phyloP scores from a whole-genome alignment of 2,888 invertebrate genomes.

The Drosophila fungiperda region DNA sequence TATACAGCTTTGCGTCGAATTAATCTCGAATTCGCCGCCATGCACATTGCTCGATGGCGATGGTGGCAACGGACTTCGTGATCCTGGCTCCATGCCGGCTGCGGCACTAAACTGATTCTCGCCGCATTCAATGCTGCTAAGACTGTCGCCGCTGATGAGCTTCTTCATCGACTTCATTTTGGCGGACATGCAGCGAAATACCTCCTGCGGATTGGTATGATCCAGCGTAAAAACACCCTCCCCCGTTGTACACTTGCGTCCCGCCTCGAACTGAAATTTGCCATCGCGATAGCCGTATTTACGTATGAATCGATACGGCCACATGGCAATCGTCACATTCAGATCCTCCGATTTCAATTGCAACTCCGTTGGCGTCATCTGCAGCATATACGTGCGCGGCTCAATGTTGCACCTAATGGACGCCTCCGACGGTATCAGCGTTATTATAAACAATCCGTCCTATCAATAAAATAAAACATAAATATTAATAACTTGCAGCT shows the following conservation, averaged over 20 bases:
- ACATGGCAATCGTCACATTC: constrained; percentile 88
- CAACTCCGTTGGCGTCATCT: constrained; percentile 91
- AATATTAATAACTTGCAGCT: background rate
- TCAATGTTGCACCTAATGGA: constrained; percentile 91
- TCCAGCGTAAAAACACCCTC: constrained; percentile 93
- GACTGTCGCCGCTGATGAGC: constrained; percentile 89
- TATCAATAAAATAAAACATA: constrained; percentile 15
- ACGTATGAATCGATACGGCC: constrained; percentile 94
- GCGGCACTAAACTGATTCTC: constrained; percentile 91
- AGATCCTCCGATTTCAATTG: constrained; percentile 89
- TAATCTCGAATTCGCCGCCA: constrained; percentile 81
- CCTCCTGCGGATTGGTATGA: constrained; percentile 93
- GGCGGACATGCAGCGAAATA: constrained; percentile 91
- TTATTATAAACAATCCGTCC: constrained; percentile 92
- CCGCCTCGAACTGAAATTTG: constrained; percentile 95
- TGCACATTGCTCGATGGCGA: constrained; percentile 86
- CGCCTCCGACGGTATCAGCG: constrained; percentile 91
- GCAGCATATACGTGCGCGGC: constrained; percentile 89
- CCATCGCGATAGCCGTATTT: constrained; percentile 94
- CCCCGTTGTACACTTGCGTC: constrained; percentile 93
- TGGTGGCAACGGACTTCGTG: constrained; percentile 91
- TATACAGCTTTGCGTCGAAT: constrained; percentile 82
- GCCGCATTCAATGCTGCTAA: constrained; percentile 89
- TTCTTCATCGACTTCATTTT: constrained; percentile 96
- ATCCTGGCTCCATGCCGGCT: constrained; percentile 92